Evolutionary conservation across 2,888 invertebrate genomes (phyloP).

Genomic region (Drosophila neonasuta): DNA sequence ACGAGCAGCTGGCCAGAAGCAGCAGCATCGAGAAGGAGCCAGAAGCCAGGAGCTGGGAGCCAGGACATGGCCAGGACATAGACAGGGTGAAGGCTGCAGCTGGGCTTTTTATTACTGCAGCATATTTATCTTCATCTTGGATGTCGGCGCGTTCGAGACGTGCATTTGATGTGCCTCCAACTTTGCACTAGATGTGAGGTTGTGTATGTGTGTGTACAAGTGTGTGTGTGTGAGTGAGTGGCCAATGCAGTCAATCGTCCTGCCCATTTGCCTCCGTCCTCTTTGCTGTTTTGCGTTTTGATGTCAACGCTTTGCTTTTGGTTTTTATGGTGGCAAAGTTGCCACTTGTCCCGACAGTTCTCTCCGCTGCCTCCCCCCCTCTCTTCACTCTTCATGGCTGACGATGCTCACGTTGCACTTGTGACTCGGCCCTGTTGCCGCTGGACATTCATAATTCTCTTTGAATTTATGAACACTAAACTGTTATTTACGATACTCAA

Average conservation of each 20-base stretch:
- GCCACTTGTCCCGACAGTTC: conserved; percentile 43
- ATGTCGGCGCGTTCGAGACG: conserved; percentile 66
- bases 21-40: not conserved
- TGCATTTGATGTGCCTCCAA: conserved; percentile 64
- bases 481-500: conserved; percentile 80
- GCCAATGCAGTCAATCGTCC: conserved; percentile 62
- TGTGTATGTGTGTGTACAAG: conserved; percentile 2
- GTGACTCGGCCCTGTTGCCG: conserved; percentile 31
- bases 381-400: not conserved
- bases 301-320: conserved; percentile 61
- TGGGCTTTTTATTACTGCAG: conserved; percentile 69
- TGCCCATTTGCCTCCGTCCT: conserved; percentile 46
- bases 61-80: conserved; percentile 4
- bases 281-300: conserved; percentile 64
- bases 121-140: conserved; percentile 71
- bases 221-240: conserved; percentile 29
- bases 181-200: conserved; percentile 7
- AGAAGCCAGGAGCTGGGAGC: conserved; percentile 1
- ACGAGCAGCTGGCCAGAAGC: conserved; percentile 26
- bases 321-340: conserved; percentile 62
- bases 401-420: conserved; percentile 51
- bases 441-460: conserved; percentile 79
- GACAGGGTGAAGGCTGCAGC: conserved; percentile 15
- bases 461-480: conserved; percentile 80
- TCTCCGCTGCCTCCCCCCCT: conserved; percentile 1